These are phyloP conservation scores for Mesoligia furuncula DNA, from an alignment of 2,888 invertebrate species.

Conservation along the genomic window DNA sequence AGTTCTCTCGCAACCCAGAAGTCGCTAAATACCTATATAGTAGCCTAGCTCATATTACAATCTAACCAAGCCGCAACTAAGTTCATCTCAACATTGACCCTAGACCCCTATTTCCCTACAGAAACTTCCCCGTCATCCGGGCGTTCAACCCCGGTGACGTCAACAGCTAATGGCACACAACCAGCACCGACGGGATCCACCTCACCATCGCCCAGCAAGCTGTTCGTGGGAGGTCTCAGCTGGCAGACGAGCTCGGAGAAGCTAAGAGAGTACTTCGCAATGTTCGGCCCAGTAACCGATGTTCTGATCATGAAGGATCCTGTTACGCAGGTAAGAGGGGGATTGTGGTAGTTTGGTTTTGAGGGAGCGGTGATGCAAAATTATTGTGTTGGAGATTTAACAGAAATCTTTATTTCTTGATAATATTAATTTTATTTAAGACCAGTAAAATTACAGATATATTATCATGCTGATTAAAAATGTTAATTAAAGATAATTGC, in stretches of 20 bases:
- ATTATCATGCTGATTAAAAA: not conserved
- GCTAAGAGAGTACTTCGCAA: slow-evolving; percentile 97
- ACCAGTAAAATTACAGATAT: not conserved
- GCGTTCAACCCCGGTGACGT: slow-evolving; percentile 92
- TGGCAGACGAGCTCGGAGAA: slow-evolving; percentile 98
- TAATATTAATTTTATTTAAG: not conserved
- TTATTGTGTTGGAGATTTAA: not conserved
- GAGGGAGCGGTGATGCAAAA: slow-evolving; percentile 22
- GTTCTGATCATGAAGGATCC: slow-evolving; percentile 98
- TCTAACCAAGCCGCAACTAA: slow-evolving; percentile 3
- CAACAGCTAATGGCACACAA: slow-evolving; percentile 73
- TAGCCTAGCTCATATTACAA: not conserved
- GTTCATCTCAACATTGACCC: slow-evolving; percentile 54
- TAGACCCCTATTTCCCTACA: slow-evolving; percentile 71
- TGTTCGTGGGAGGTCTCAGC: slow-evolving; percentile 97
- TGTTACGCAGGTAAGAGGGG: slow-evolving; percentile 94
- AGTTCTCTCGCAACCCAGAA: no score
- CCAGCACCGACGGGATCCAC: slow-evolving; percentile 79
- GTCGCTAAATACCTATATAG: no score
- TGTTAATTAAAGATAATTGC: not conserved
- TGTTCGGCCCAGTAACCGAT: slow-evolving; percentile 97
- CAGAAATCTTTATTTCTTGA: no score
- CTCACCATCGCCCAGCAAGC: slow-evolving; percentile 94
- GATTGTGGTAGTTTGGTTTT: not conserved
- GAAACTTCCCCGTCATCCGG: slow-evolving; percentile 92